A percentile compares a stretch with the other conserved stretches of the same genome.
These are phyloP conservation scores for Onychostoma macrolepis DNA, from an alignment of 2,113 vertebrate genomes.

Conservation along the genomic window DNA sequence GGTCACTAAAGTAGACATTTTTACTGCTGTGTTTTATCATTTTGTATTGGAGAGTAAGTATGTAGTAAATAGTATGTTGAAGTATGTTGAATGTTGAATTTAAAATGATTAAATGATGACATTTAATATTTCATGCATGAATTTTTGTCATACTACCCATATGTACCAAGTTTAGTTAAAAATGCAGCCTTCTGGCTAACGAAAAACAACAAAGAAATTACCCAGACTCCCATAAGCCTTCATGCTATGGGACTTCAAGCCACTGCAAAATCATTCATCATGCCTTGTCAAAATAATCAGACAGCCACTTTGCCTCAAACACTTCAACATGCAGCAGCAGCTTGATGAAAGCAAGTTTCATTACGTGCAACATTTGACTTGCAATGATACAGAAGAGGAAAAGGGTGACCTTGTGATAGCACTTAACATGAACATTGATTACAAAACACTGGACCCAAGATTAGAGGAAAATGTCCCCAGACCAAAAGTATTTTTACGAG, in stretches of 20 bases:
- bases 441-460: neutral
- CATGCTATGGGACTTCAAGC: conserved; percentile 18
- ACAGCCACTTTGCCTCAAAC: conserved; percentile 36
- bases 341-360: conserved; percentile 27
- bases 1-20: neutral
- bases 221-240: neutral
- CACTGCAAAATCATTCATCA: conserved; percentile 50
- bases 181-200: conserved; percentile 24
- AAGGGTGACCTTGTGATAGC: conserved; percentile 4
- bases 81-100: neutral
- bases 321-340: conserved; percentile 40
- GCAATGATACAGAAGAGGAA: conserved; percentile 17
- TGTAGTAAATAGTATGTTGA: neutral
- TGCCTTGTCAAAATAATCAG: conserved; percentile 53
- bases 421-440: conserved; percentile 19
- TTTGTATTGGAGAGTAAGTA: neutral
- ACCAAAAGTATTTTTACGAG: neutral
- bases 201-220: conserved; percentile 29
- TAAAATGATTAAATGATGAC: neutral
- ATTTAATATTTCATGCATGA: neutral
- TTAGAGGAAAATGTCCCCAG: neutral
- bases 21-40: neutral
- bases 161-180: neutral
- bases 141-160: neutral
- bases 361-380: conserved; percentile 40